Evolutionary conservation across 1,140 invertebrate genomes (phyloP).

Genomic region (Elymnias hypermnestra): DNA sequence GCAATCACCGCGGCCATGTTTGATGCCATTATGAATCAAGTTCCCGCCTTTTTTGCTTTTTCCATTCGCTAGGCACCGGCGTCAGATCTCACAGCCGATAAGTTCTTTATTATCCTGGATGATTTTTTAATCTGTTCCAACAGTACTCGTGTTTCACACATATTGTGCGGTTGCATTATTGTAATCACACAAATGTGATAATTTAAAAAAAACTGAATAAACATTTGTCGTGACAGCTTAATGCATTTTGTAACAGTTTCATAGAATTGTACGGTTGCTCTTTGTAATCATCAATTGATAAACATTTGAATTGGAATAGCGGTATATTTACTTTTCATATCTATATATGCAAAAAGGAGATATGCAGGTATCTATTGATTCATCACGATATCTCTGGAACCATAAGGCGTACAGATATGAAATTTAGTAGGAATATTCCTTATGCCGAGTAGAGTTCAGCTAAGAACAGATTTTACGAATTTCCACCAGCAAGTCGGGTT

Average conservation of each 20-base stretch:
- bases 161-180: constrained; percentile 12
- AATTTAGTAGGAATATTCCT: too few relatives aligned
- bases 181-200: background rate
- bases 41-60: constrained; percentile 70
- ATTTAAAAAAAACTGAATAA: constrained; percentile 6
- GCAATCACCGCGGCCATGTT: constrained; percentile 68
- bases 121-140: constrained; percentile 68
- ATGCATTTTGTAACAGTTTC: constrained; percentile 5
- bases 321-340: too few relatives aligned
- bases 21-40: constrained; percentile 70
- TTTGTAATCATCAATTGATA: background rate
- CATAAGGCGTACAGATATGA: too few relatives aligned
- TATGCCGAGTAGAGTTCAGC: too few relatives aligned
- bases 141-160: constrained; percentile 41
- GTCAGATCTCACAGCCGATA: constrained; percentile 71
- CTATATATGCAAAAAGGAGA: too few relatives aligned
- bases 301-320: too few relatives aligned
- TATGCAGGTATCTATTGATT: too few relatives aligned
- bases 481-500: too few relatives aligned
- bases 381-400: too few relatives aligned
- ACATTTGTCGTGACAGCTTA: constrained; percentile 2
- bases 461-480: too few relatives aligned
- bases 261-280: background rate
- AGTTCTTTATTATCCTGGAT: constrained; percentile 71
- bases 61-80: constrained; percentile 67